A percentile compares a stretch with the other conserved stretches of the same genome.
Conservation (phyloP, 2,888 invertebrate species). For the Galerucella pusilla region DNA sequence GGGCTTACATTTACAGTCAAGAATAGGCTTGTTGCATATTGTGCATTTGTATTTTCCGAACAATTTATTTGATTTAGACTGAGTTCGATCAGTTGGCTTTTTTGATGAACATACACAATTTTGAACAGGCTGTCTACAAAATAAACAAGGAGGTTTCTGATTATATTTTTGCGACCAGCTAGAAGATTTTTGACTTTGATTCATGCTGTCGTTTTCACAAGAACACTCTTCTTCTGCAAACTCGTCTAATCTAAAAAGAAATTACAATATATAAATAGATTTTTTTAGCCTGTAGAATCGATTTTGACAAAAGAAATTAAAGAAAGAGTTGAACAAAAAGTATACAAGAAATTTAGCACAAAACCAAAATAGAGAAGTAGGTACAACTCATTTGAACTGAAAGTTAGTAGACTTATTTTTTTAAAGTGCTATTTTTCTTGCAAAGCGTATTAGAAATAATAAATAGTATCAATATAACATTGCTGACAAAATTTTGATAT, state of each 20-base stretch:
- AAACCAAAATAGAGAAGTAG: neutral
- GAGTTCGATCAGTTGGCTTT: neutral
- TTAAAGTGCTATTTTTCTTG: neutral
- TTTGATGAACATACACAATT: neutral
- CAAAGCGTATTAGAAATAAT: conserved; percentile 2
- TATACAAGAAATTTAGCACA: neutral
- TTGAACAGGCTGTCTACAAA: conserved; percentile 4
- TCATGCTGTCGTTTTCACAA: neutral
- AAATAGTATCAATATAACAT: neutral
- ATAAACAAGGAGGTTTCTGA: neutral
- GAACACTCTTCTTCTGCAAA: neutral
- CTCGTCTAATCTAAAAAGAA: neutral
- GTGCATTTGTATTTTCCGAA: neutral
- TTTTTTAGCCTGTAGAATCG: too few relatives aligned
- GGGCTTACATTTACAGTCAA: conserved; percentile 4
- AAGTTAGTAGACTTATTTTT: neutral
- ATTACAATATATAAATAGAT: neutral
- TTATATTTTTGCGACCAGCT: neutral
- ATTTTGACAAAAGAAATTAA: too few relatives aligned
- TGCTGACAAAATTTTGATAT: neutral
- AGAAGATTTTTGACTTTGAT: neutral
- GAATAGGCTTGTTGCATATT: neutral
- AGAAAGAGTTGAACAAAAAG: neutral
- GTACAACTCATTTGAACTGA: neutral
- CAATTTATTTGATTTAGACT: neutral